Evolutionary conservation across 2,797 vertebrate genomes (phyloP).

Genomic region (Tachyglossus aculeatus): DNA sequence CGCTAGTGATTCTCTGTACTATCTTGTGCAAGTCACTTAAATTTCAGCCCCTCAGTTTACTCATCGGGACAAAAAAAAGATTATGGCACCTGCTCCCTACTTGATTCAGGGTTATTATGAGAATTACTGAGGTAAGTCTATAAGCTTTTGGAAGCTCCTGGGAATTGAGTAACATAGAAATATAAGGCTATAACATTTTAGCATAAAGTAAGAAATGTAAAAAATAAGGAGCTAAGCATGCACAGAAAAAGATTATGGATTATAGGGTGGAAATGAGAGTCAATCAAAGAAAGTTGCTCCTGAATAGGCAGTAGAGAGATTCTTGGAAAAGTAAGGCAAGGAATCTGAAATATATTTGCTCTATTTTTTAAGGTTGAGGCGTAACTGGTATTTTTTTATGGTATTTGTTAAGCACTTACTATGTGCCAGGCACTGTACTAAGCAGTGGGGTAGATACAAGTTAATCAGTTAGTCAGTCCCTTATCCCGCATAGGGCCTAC

Average conservation of each 20-base stretch:
- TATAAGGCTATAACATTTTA: neutral
- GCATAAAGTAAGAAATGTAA: neutral
- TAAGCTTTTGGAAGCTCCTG: neutral
- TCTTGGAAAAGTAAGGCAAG: conserved; percentile 4
- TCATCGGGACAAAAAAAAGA: too few species aligned
- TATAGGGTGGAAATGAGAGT: neutral
- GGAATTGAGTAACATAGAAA: too few species aligned
- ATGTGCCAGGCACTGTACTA: too few species aligned
- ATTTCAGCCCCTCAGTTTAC: neutral
- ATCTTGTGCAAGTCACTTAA: too few species aligned
- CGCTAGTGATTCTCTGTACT: too few species aligned
- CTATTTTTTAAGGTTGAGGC: conserved; percentile 6
- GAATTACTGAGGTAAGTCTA: conserved; percentile 12
- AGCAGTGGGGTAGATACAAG: too few species aligned
- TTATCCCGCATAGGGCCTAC: too few species aligned
- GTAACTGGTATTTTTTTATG: too few species aligned
- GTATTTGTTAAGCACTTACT: too few species aligned
- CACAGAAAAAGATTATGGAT: conserved; percentile 11
- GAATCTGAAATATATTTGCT: neutral
- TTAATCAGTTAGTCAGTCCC: too few species aligned
- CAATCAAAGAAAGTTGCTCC: conserved; percentile 8
- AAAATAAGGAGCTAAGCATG: neutral
- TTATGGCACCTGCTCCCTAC: conserved; percentile 59
- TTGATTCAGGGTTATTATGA: conserved; percentile 3
- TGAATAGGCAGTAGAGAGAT: neutral